These are phyloP conservation scores for Apogon hyalosoma DNA, from an alignment of 2,797 vertebrate genomes.

Conservation along the genomic window DNA sequence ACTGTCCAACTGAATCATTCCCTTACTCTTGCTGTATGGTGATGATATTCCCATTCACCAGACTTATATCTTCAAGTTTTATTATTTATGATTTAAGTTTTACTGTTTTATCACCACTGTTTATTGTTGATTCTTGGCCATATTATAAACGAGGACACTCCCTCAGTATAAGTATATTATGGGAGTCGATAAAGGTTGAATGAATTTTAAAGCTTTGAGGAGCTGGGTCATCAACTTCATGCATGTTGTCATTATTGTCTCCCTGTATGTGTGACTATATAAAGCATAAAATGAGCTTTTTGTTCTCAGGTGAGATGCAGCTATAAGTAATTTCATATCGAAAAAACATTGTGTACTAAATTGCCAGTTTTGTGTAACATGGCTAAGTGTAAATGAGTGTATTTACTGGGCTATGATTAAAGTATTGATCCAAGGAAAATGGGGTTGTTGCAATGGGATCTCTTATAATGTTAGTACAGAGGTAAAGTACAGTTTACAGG, in stretches of 20 bases:
- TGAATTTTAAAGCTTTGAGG: no score
- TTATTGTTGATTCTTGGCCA: no score
- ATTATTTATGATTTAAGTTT: background rate
- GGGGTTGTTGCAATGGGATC: background rate
- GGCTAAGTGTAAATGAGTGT: background rate
- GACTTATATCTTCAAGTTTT: conserved; percentile 1
- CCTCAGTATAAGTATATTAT: no score
- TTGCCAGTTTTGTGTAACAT: conserved; percentile 16
- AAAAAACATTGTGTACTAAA: background rate
- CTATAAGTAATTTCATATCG: background rate
- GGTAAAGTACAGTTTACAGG: background rate
- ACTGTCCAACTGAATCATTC: background rate
- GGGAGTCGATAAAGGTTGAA: no score
- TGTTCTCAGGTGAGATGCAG: background rate
- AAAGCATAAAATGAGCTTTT: background rate
- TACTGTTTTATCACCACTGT: no score
- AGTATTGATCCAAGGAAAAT: conserved; percentile 1
- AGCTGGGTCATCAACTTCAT: rapidly evolving
- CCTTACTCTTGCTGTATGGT: no score
- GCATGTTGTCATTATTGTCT: background rate
- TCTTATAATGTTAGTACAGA: background rate
- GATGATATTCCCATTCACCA: background rate
- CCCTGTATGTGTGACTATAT: background rate
- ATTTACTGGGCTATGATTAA: conserved; percentile 14
- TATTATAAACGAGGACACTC: no score